Evolutionary conservation across 2,797 vertebrate genomes (phyloP), one percentile per base, ranked within the genome.

Genomic region (Eulemur albifrons): DNA sequence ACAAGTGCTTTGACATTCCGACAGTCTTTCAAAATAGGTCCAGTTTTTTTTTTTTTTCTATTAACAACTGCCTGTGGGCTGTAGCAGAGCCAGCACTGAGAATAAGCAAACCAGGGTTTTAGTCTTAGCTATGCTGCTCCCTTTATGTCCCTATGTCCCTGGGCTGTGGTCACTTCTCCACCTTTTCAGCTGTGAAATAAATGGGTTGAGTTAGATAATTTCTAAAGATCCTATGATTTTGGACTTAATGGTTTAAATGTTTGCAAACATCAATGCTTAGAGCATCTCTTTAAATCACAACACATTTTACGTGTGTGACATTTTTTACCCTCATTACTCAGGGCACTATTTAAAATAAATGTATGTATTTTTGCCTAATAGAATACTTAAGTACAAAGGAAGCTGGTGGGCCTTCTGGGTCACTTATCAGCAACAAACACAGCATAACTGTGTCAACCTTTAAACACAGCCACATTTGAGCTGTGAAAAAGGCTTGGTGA

Each of bases 1-100:
- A 70, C 73, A 88, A 92, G 90, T 95, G 73, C 38, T 85, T 35
- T 93, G 79, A 67, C 95, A 93, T 95, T 89, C 75, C 38, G 6
- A 59, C 32, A 61, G 87, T 72, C 50, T 93, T 91, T 86, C 79
- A 63, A 38, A 52, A 38, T 30, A 59, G 76, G 84, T 69, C 25
- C 15, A 2, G 38, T 40, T 23, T 61, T 50, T n/a, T 12, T 17
- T 15, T 81, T 61, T 73, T 67, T 54, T 59, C 21, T 35, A 2
- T 61, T 73, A 38, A 21, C 70, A 23, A 7, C 27, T 67, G 75
- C 14, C 43, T 35, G 0, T 52, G 38, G 61, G 30, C 38, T 27
- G 0, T 73, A 38, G 30, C 9, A 21, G 27, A 30, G 48, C 32
- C 61, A 83, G 23, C 25, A 14, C 12, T 1, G n/a, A 63, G 38